Conservation (phyloP, 2,797 vertebrate genomes). For the Hylomyscus alleni region DNA sequence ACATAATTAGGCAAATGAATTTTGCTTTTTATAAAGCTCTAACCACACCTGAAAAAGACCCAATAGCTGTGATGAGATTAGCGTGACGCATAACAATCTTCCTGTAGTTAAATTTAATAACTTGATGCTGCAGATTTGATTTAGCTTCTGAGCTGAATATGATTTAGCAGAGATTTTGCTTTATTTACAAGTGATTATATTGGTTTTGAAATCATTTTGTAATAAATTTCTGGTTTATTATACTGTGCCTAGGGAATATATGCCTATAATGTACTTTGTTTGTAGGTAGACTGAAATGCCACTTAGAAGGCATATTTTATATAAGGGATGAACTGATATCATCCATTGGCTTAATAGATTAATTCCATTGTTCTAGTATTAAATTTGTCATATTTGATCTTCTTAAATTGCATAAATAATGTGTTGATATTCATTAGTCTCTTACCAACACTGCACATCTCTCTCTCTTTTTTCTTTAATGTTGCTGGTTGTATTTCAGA, state of each 20-base stretch:
- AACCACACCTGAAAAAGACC: constrained; percentile 55
- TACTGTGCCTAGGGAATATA: constrained; percentile 59
- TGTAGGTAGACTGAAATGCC: constrained; percentile 2
- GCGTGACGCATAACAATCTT: constrained; percentile 60
- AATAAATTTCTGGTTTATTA: constrained; percentile 73
- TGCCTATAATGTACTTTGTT: constrained; percentile 64
- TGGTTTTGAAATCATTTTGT: constrained; percentile 66
- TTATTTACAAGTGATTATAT: constrained; percentile 78
- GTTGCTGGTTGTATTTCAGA: not conserved
- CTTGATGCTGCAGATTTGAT: constrained; percentile 32
- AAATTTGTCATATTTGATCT: constrained; percentile 17
- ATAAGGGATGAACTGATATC: not conserved
- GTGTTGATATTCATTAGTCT: not conserved
- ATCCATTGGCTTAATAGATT: constrained; percentile 11
- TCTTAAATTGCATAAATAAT: constrained; percentile 18
- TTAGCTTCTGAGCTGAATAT: constrained; percentile 71
- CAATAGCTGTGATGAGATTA: constrained; percentile 68
- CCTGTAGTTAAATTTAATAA: constrained; percentile 79
- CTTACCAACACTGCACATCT: not conserved
- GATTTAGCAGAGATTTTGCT: constrained; percentile 71
- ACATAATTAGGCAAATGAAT: constrained; percentile 78
- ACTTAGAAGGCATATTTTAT: constrained; percentile 23
- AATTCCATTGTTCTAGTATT: constrained; percentile 16
- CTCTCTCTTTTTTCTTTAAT: not conserved
- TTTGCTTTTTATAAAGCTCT: constrained; percentile 69